phyloP scores from a whole-genome alignment of 2,797 vertebrate genomes.

The Eulemur mongoz region DNA sequence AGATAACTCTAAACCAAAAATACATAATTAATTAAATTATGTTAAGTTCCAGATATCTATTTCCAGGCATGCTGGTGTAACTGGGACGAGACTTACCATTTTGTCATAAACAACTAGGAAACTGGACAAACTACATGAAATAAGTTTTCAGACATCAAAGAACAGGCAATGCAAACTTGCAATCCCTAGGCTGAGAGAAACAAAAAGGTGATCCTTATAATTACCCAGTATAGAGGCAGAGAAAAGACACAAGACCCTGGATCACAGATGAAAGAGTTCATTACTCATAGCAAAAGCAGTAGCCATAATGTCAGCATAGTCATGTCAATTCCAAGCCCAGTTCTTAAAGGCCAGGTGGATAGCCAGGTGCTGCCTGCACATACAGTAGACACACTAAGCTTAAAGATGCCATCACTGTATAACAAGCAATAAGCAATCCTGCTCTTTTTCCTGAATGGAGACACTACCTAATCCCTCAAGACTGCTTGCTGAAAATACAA shows the following conservation, averaged over 20 bases:
- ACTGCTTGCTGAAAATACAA: not conserved
- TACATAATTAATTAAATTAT: not conserved
- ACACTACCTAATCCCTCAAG: not conserved
- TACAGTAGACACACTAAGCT: not conserved
- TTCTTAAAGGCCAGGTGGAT: not conserved
- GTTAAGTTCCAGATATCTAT: not conserved
- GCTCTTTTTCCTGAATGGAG: not conserved
- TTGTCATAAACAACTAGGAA: not conserved
- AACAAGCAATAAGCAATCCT: not conserved
- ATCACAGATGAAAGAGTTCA: not conserved
- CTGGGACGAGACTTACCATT: not conserved
- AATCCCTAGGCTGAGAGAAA: not conserved
- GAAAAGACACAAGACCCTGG: not conserved
- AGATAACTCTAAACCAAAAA: not conserved
- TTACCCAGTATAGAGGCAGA: not conserved
- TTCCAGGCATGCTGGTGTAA: not conserved
- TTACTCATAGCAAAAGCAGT: not conserved
- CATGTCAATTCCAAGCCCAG: not conserved
- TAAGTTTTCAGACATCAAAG: not conserved
- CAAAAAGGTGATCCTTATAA: not conserved
- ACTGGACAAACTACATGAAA: not conserved
- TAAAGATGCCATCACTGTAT: not conserved
- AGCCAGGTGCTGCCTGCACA: too few species aligned
- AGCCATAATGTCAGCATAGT: not conserved
- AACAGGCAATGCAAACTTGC: not conserved